Percentiles rank a stretch among this genome's conserved stretches.
These are phyloP conservation scores for Anthoscopus minutus DNA, from an alignment of 2,113 vertebrate genomes.

Conservation along the genomic window DNA sequence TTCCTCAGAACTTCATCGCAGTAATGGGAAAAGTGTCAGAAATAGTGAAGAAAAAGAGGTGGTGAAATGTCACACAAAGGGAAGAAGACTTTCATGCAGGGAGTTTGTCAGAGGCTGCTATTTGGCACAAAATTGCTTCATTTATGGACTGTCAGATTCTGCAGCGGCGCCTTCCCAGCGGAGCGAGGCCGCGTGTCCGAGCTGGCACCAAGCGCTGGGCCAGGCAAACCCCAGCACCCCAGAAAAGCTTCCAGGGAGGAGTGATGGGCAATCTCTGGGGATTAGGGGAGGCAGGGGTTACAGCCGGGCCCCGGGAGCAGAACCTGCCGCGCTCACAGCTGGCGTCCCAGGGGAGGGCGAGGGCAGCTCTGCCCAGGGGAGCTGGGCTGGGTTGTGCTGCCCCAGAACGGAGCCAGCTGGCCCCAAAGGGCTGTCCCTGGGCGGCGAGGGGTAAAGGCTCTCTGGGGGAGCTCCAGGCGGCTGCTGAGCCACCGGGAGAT, in stretches of 20 bases:
- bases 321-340: rapidly evolving
- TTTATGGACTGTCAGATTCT: background rate
- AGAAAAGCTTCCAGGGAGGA: background rate
- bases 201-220: background rate
- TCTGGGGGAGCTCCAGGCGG: background rate
- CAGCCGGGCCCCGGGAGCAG: rapidly evolving
- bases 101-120: background rate
- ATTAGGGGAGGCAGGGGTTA: background rate
- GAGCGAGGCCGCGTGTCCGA: background rate
- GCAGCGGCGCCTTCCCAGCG: background rate
- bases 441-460: background rate
- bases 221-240: background rate
- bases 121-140: background rate
- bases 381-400: background rate
- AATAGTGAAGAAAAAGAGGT: background rate
- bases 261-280: background rate
- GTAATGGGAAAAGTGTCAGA: background rate
- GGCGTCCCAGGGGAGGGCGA: background rate
- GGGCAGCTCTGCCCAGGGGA: rapidly evolving
- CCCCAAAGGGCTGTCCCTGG: background rate
- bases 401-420: rapidly evolving
- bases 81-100: background rate
- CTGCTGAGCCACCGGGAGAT: rapidly evolving
- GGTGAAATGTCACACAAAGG: background rate
- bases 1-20: background rate